Conservation (phyloP, 2,888 invertebrate genomes). For the Conistra vaccinii region DNA sequence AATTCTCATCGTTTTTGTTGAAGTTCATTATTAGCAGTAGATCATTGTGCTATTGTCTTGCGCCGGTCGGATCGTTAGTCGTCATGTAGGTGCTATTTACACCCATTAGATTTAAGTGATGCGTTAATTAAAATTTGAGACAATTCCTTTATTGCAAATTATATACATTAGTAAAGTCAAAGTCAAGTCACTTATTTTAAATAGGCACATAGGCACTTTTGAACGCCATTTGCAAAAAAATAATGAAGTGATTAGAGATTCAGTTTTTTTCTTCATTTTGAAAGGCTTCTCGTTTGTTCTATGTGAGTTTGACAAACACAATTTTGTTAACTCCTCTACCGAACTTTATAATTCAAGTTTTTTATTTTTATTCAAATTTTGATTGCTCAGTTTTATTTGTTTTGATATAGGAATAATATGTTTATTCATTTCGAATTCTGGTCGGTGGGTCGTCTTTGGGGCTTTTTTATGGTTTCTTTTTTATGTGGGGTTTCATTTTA, state of each 20-base stretch:
- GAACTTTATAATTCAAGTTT: neutral
- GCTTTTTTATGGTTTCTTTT: constrained; percentile 12
- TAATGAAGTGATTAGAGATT: neutral
- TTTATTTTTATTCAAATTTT: constrained; percentile 12
- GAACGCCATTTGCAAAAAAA: too few species aligned
- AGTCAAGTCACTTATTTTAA: too few species aligned
- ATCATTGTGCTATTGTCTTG: constrained; percentile 55
- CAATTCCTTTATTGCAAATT: constrained; percentile 38
- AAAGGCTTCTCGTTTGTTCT: neutral
- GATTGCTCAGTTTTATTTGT: constrained; percentile 2
- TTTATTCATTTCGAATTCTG: constrained; percentile 28
- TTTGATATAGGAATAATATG: constrained; percentile 20
- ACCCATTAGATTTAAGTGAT: constrained; percentile 40
- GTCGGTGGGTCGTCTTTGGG: too few species aligned
- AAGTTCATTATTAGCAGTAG: constrained; percentile 27
- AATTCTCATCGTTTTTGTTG: constrained; percentile 46
- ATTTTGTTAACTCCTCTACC: neutral
- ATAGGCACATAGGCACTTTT: too few species aligned
- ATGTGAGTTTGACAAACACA: neutral
- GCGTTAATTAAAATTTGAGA: constrained; percentile 46
- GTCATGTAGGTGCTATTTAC: constrained; percentile 56
- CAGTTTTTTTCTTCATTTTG: neutral
- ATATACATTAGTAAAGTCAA: constrained; percentile 5
- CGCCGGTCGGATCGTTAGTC: constrained; percentile 18
- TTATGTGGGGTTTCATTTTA: neutral